phyloP scores from a whole-genome alignment of 2,888 invertebrate species.

The Drosophila planitibia region DNA sequence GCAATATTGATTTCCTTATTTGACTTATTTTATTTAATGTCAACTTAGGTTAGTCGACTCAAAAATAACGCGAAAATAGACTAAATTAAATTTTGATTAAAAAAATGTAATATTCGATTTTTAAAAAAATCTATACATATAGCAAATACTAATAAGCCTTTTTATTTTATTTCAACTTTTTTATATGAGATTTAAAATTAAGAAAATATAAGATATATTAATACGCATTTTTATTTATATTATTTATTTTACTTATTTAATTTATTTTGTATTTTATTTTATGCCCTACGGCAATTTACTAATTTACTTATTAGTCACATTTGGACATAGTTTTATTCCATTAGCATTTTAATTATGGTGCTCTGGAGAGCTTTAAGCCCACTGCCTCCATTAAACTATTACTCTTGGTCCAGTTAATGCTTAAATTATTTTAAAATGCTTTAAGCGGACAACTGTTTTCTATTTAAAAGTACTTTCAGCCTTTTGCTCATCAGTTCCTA shows the following conservation, averaged over 20 bases:
- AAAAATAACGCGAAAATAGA: neutral
- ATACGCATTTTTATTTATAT: too few relatives aligned
- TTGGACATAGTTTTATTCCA: constrained; percentile 6
- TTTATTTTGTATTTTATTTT: neutral
- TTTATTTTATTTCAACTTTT: too few relatives aligned
- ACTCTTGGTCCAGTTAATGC: neutral
- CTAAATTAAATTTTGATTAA: neutral
- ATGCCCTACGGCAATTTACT: neutral
- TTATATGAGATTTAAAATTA: too few relatives aligned
- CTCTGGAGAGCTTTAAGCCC: constrained; percentile 5
- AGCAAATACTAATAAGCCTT: too few relatives aligned
- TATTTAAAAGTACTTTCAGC: too few relatives aligned
- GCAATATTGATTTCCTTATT: neutral
- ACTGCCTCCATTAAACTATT: neutral
- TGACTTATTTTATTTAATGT: neutral
- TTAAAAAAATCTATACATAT: neutral
- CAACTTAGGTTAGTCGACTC: neutral
- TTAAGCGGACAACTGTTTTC: neutral
- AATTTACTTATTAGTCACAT: neutral
- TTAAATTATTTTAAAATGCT: neutral
- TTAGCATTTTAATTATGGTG: constrained; percentile 62
- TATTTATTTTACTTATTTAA: neutral
- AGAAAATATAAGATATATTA: too few relatives aligned
- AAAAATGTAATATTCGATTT: neutral
- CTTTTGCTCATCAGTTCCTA: neutral